Conservation (phyloP, 2,797 vertebrate species). For the Merluccius polli region DNA sequence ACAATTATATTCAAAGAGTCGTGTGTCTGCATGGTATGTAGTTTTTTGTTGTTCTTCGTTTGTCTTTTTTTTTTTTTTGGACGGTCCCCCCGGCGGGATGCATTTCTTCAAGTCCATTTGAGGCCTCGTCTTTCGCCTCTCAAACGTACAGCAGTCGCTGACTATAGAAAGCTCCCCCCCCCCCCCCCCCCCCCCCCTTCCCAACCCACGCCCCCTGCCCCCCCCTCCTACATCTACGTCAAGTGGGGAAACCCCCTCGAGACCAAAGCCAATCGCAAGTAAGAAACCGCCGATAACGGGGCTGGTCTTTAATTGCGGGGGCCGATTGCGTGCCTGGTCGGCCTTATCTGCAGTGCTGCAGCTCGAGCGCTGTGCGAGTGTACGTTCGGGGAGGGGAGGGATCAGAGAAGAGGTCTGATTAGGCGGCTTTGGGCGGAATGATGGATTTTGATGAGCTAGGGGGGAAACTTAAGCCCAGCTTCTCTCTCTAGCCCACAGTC, state of each 20-base stretch:
- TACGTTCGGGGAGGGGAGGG: constrained; percentile 26
- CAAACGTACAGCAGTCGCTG: constrained; percentile 23
- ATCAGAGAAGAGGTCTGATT: constrained; percentile 56
- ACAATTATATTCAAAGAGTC: not conserved
- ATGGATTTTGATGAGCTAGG: constrained; percentile 69
- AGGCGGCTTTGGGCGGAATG: constrained; percentile 61
- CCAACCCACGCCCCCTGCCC: constrained; percentile 9
- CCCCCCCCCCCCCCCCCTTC: constrained; percentile 12
- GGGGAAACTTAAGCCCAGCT: constrained; percentile 53
- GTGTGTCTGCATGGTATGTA: not conserved
- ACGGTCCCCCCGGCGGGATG: constrained; percentile 26
- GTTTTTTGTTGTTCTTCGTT: not conserved
- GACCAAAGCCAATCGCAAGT: constrained; percentile 60
- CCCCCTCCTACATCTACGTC: constrained; percentile 21
- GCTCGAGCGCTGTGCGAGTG: constrained; percentile 34
- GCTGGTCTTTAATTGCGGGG: constrained; percentile 73
- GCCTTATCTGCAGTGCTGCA: constrained; percentile 71
- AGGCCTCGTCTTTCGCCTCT: constrained; percentile 43
- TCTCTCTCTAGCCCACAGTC: constrained; percentile 52
- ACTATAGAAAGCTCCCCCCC: constrained; percentile 10
- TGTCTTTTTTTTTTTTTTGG: not conserved
- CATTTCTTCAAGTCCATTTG: constrained; percentile 39
- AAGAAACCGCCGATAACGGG: constrained; percentile 59
- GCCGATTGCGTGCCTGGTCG: constrained; percentile 44
- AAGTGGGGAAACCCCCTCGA: constrained; percentile 61